Evolutionary conservation across 2,888 invertebrate species (phyloP), one percentile per base, ranked within the genome.

Genomic region (Sialis lutaria): DNA sequence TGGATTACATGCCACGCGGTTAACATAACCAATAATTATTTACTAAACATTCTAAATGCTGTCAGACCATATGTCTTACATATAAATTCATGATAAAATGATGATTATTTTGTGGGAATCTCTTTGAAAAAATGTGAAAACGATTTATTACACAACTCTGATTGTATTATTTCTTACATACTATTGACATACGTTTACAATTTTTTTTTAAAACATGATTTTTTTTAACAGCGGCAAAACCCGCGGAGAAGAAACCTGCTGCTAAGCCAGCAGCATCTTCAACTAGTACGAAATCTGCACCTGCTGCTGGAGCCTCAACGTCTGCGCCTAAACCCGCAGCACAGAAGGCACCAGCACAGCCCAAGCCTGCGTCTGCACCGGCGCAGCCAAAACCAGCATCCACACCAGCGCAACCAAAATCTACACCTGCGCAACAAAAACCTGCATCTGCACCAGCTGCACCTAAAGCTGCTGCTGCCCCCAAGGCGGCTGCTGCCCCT

Each of bases 21-120:
- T 31, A 43, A 46, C 42, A n/a, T 12, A 22, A 9, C 8, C 13
- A 9, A 6, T 34, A 34, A 10, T 6, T 12, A 33, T 13, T 8
- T 13, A n/a, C n/a, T 33, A 13, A 33, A 34, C 7, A 35, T 9
- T n/a, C 33, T 33, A 13, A 12, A 33, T 33, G 44, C 35, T n/a
- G 35, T 35, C 9, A 35, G 10, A 35, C 35, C 9, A 6, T 39
- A 5, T 39, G n/a, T 10, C 6, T n/a, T 12, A n/a, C 13, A 30
- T 4, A 41, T 22, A 13, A 30, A 30, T 41, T 6, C 6, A n/a
- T 30, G 13, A 33, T 49, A 48, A 30, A 49, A 60, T 70, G 68
- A 70, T 69, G 69, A 69, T 52, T 58, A 54, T 57, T 63, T 58
- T 58, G 65, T 67, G 71, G 71, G 72, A 73, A 74, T 74, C 73